A percentile compares a stretch with the other conserved stretches of the same genome.
These are phyloP conservation scores for Clavelina lepadiformis DNA, from an alignment of 23 tunicate species.

Conservation along the genomic window DNA sequence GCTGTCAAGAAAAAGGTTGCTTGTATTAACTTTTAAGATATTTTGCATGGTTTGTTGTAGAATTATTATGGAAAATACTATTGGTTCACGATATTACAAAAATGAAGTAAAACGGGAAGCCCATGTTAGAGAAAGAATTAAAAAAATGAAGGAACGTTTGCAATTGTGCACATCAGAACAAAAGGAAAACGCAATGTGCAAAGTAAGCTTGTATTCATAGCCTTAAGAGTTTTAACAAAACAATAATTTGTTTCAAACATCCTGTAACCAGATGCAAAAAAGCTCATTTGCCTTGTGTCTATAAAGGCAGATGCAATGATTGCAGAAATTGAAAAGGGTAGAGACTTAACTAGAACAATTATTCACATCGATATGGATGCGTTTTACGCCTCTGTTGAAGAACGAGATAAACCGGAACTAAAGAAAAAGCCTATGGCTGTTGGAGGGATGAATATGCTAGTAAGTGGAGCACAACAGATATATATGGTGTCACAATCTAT, in stretches of 20 bases:
- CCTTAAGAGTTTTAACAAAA: not conserved
- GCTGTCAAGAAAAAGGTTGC: not conserved
- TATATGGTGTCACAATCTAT: not conserved
- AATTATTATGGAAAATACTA: constrained; percentile 81
- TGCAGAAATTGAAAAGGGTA: constrained; percentile 30
- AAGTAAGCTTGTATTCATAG: constrained; percentile 27
- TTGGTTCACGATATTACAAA: constrained; percentile 83
- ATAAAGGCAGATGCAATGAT: constrained; percentile 61
- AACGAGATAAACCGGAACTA: constrained; percentile 78
- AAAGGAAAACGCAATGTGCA: constrained; percentile 31
- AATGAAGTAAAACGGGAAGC: constrained; percentile 72
- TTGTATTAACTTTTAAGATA: not conserved
- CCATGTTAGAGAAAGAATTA: constrained; percentile 60
- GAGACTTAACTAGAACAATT: constrained; percentile 63
- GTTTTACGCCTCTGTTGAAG: constrained; percentile 96
- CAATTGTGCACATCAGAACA: constrained; percentile 26
- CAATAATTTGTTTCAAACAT: not conserved
- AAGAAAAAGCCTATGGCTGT: constrained; percentile 93
- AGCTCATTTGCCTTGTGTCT: not conserved
- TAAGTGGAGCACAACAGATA: constrained; percentile 6
- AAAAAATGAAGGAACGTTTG: constrained; percentile 47
- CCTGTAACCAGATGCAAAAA: not conserved
- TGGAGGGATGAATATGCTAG: constrained; percentile 87
- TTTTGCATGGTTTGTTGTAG: constrained; percentile 14
- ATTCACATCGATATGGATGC: constrained; percentile 99